These are phyloP conservation scores for Chrysina gloriosa DNA, from an alignment of 2,888 invertebrate genomes.

Conservation along the genomic window DNA sequence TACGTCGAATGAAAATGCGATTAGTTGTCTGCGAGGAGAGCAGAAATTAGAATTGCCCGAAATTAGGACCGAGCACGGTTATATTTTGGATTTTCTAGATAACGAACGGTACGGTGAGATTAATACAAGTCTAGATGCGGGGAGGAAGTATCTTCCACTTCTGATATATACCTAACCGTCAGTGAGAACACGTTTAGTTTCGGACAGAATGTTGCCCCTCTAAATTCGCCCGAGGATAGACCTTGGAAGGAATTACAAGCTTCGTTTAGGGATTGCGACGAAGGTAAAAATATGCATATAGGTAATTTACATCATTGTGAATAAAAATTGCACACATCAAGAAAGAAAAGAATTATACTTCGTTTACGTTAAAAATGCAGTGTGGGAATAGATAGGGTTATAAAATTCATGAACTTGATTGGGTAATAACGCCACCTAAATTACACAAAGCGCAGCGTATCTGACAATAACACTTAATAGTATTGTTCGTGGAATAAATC, in stretches of 20 bases:
- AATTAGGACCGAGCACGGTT: constrained; percentile 40
- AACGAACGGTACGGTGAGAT: constrained; percentile 44
- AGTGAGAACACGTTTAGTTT: constrained; percentile 46
- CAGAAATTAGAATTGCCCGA: constrained; percentile 17
- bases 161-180: constrained; percentile 46
- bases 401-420: too few species aligned
- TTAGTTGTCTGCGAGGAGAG: not conserved
- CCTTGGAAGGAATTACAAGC: constrained; percentile 61
- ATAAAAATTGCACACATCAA: not conserved
- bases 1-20: not conserved
- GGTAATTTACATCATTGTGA: not conserved
- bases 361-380: too few species aligned
- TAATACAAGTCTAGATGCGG: constrained; percentile 25
- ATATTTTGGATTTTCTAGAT: constrained; percentile 47
- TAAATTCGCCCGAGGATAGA: constrained; percentile 64
- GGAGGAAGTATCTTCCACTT: constrained; percentile 43
- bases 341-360: not conserved
- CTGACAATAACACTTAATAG: too few species aligned
- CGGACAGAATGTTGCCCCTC: constrained; percentile 55
- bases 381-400: too few species aligned
- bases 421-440: too few species aligned
- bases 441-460: too few species aligned
- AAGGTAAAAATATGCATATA: constrained; percentile 12
- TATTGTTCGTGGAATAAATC: too few species aligned
- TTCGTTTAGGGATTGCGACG: constrained; percentile 41